These are phyloP conservation scores for Tipula vernalis DNA, from an alignment of 2,888 invertebrate species.

Conservation along the genomic window DNA sequence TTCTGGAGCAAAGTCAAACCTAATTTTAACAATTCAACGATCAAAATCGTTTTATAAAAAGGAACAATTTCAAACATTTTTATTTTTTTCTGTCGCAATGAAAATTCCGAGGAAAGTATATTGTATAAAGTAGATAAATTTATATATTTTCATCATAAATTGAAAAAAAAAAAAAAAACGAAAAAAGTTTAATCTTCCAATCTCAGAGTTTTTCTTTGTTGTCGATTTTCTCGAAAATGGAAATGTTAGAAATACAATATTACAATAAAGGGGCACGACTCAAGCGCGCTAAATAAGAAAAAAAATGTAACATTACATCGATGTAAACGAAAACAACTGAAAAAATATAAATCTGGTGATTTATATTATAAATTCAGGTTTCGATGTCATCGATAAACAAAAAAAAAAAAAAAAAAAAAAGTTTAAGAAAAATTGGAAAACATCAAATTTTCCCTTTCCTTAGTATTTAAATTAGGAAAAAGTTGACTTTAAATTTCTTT, in stretches of 20 bases:
- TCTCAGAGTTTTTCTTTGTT: not conserved
- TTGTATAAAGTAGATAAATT: not conserved
- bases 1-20: not conserved
- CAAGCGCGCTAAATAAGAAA: not conserved
- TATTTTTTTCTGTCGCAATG: not conserved
- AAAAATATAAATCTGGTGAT: not conserved
- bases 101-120: not conserved
- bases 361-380: not conserved
- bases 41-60: not conserved
- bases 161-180: not conserved
- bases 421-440: not conserved
- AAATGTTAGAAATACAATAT: not conserved
- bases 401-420: not conserved
- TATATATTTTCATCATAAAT: not conserved
- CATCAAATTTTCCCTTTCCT: not conserved
- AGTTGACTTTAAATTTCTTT: not conserved
- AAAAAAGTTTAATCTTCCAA: not conserved
- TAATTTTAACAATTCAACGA: not conserved
- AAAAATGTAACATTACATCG: not conserved
- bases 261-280: not conserved
- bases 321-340: not conserved
- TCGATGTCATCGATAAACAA: not conserved
- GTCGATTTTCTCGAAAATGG: not conserved
- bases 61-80: not conserved
- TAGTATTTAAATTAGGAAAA: not conserved